Evolutionary conservation across 2,888 invertebrate genomes (phyloP).

Genomic region (Eucriotettix oculatus): DNA sequence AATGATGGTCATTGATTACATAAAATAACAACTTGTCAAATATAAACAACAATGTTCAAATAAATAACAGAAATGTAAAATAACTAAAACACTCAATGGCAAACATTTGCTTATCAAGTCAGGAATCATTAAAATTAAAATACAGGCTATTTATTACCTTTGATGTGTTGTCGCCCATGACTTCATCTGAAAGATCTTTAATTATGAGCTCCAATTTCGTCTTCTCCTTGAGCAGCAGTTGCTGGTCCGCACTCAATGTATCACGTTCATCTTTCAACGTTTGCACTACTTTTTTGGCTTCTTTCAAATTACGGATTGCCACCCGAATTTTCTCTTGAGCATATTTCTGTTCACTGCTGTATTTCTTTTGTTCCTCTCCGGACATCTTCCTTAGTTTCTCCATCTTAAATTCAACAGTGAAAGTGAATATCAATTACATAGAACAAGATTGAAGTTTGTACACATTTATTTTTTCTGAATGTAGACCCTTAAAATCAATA

Average conservation of each 20-base stretch:
- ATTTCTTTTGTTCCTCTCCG: conserved; percentile 68
- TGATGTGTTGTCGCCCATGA: conserved; percentile 85
- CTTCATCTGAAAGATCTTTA: conserved; percentile 88
- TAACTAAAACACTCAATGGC: too few species aligned
- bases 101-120: not conserved
- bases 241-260: conserved; percentile 76
- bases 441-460: not conserved
- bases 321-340: conserved; percentile 55
- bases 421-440: not conserved
- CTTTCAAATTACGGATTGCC: conserved; percentile 57
- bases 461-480: too few species aligned
- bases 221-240: conserved; percentile 81
- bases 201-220: conserved; percentile 89
- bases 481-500: too few species aligned
- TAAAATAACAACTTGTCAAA: too few species aligned
- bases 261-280: conserved; percentile 77
- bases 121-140: not conserved
- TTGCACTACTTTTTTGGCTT: conserved; percentile 71
- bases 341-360: conserved; percentile 54
- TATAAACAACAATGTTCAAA: too few species aligned
- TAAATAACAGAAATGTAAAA: too few species aligned
- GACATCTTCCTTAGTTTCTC: conserved; percentile 61
- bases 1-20: too few species aligned
- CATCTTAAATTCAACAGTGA: conserved; percentile 30
- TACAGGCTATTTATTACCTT: conserved; percentile 36